These are phyloP conservation scores for Asbolus verrucosus DNA, from an alignment of 1,140 invertebrate genomes.

Conservation along the genomic window DNA sequence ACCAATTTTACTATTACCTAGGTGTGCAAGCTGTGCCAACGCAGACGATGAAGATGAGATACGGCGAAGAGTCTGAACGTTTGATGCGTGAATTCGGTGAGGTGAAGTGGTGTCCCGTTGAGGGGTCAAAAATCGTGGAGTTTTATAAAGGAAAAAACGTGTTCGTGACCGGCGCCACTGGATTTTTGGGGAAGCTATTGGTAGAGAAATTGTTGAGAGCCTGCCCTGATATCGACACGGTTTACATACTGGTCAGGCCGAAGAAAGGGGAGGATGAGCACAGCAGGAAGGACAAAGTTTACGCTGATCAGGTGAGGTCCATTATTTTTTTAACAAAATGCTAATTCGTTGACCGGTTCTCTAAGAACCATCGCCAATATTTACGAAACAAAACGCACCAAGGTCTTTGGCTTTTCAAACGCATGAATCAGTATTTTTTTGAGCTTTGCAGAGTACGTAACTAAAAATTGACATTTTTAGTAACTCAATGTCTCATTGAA, in stretches of 20 bases:
- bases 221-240: constrained; percentile 78
- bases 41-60: neutral
- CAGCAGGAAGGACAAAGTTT: constrained; percentile 75
- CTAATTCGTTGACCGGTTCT: too few species aligned
- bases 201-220: constrained; percentile 85
- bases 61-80: neutral
- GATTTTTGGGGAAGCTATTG: constrained; percentile 69
- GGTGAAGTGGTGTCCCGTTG: constrained; percentile 16
- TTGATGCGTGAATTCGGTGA: constrained; percentile 15
- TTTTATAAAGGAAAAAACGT: constrained; percentile 57
- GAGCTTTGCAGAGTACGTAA: too few species aligned
- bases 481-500: too few species aligned
- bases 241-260: constrained; percentile 83
- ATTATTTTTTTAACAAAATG: too few species aligned
- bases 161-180: constrained; percentile 60
- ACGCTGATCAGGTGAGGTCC: constrained; percentile 76
- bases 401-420: too few species aligned
- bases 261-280: constrained; percentile 83
- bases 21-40: neutral
- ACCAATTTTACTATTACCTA: too few species aligned
- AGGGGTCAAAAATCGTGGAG: constrained; percentile 53
- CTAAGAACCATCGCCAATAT: too few species aligned
- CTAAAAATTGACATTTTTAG: too few species aligned
- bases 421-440: too few species aligned
- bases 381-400: too few species aligned